phyloP scores from a whole-genome alignment of 2,888 invertebrate species.

The Dryococelus australis region DNA sequence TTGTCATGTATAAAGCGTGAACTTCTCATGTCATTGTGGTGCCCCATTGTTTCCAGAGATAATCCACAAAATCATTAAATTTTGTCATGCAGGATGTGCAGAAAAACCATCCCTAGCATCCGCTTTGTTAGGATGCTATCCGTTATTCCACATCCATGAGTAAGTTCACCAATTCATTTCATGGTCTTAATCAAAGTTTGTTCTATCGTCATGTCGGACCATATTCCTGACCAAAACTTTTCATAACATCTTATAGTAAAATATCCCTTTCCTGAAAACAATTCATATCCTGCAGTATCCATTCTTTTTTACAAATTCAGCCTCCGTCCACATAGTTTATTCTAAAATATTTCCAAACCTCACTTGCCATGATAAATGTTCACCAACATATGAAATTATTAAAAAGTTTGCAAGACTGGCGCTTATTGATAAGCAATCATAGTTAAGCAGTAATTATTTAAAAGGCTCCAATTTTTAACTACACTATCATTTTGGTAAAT shows the following conservation, averaged over 20 bases:
- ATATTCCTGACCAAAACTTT: constrained; percentile 28
- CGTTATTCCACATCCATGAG: neutral
- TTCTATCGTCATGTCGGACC: constrained; percentile 30
- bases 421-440: too few species aligned
- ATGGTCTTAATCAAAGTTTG: constrained; percentile 28
- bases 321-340: too few species aligned
- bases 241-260: constrained; percentile 29
- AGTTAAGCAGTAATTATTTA: too few species aligned
- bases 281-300: constrained; percentile 25
- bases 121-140: neutral
- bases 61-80: neutral
- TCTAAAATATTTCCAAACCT: too few species aligned
- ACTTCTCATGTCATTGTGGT: neutral
- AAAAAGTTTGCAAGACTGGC: too few species aligned
- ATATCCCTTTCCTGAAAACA: constrained; percentile 18
- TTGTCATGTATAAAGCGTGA: neutral
- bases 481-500: too few species aligned
- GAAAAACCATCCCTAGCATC: neutral
- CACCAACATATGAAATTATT: too few species aligned
- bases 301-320: constrained; percentile 34
- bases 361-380: too few species aligned
- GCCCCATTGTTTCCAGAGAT: neutral
- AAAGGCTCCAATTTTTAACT: too few species aligned
- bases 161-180: constrained; percentile 20
- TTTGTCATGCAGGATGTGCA: neutral